Evolutionary conservation across 2,797 vertebrate genomes (phyloP).

Genomic region (Rhynchonycteris naso): DNA sequence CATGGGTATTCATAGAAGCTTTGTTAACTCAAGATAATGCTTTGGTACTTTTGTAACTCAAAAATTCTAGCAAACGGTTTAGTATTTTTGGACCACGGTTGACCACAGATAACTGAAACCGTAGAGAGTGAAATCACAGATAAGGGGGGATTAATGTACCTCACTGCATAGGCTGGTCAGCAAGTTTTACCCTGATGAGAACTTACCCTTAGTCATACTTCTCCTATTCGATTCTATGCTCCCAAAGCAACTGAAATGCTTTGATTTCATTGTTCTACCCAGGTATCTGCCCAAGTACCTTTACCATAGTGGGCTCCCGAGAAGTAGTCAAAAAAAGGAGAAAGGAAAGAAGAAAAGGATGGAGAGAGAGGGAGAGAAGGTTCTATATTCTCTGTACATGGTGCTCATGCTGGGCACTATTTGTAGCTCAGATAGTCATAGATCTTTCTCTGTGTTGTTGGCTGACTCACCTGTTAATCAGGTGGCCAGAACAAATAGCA

Average conservation of each 20-base stretch:
- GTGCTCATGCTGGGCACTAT: too few species aligned
- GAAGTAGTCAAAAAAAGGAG: not conserved
- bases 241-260: not conserved
- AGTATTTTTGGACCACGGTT: not conserved
- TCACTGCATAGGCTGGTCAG: not conserved
- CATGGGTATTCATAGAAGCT: not conserved
- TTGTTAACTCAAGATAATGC: not conserved
- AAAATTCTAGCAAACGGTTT: not conserved
- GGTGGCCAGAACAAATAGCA: not conserved
- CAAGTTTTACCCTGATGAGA: not conserved
- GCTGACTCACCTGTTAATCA: not conserved
- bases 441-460: not conserved
- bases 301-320: not conserved
- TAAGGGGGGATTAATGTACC: not conserved
- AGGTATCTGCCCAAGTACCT: not conserved
- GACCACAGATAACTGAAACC: not conserved
- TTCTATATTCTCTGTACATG: not conserved
- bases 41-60: not conserved
- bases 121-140: not conserved
- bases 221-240: not conserved
- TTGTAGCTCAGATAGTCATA: not conserved
- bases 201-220: not conserved
- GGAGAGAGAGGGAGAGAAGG: not conserved
- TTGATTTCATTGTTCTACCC: too few species aligned
- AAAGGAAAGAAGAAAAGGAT: not conserved